Conservation (phyloP, 2,888 invertebrate species). For the Scaptomyza reducta region DNA sequence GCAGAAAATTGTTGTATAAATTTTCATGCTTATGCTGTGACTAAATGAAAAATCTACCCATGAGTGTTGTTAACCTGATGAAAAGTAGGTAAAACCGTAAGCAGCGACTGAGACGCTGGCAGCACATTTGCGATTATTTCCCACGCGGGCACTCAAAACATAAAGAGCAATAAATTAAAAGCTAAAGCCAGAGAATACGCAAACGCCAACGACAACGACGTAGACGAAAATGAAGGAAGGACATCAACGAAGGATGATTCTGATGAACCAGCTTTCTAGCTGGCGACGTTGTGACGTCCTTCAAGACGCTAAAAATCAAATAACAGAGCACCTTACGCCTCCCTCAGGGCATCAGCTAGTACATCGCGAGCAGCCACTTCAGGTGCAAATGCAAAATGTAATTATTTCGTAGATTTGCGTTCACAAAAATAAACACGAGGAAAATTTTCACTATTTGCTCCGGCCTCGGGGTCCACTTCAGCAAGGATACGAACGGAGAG, state of each 20-base stretch:
- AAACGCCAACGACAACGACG: constrained; percentile 32
- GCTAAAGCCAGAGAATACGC: constrained; percentile 62
- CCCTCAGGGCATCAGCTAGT: constrained; percentile 1
- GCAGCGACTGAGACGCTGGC: constrained; percentile 25
- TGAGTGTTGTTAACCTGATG: constrained; percentile 80
- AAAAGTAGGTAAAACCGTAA: constrained; percentile 71
- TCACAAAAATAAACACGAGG: constrained; percentile 68
- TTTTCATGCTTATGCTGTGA: constrained; percentile 63
- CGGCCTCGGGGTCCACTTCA: constrained; percentile 39
- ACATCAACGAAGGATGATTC: constrained; percentile 33
- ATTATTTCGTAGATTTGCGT: constrained; percentile 79
- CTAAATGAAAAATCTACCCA: constrained; percentile 79
- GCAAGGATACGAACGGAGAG: neutral
- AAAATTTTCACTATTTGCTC: constrained; percentile 60
- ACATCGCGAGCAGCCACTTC: constrained; percentile 60
- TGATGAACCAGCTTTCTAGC: constrained; percentile 27
- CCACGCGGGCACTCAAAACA: constrained; percentile 80
- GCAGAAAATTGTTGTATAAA: constrained; percentile 64
- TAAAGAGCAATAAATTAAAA: constrained; percentile 81
- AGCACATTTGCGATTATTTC: constrained; percentile 79
- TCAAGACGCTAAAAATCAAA: constrained; percentile 61
- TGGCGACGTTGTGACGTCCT: constrained; percentile 34
- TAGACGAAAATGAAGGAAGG: constrained; percentile 8
- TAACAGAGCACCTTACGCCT: constrained; percentile 34
- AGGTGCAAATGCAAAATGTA: constrained; percentile 81